Percentiles rank a stretch among this genome's conserved stretches.
Conservation (phyloP, 2,888 invertebrate genomes). For the Xanthostigma xanthostigma region DNA sequence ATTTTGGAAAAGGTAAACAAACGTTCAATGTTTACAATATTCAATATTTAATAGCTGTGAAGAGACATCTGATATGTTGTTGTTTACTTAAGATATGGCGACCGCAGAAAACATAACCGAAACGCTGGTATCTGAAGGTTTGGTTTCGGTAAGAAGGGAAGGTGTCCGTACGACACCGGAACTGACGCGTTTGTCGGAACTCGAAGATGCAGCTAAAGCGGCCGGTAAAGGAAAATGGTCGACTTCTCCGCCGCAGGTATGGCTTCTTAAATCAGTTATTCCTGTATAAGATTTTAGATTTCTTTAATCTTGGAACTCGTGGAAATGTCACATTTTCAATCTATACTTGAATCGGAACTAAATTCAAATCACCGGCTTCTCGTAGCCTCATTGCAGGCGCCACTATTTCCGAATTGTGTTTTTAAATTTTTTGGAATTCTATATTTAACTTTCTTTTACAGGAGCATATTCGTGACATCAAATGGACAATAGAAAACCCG, state of each 20-base stretch:
- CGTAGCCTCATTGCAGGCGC: too few relatives aligned
- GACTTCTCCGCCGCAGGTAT: constrained; percentile 19
- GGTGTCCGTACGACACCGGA: constrained; percentile 50
- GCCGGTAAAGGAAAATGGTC: constrained; percentile 78
- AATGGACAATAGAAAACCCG: constrained; percentile 80
- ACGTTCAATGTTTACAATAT: too few relatives aligned
- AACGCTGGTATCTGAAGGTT: constrained; percentile 73
- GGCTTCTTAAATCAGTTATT: not conserved
- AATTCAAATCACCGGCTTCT: too few relatives aligned
- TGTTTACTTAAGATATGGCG: constrained; percentile 29
- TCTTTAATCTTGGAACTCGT: too few relatives aligned
- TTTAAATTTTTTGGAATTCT: too few relatives aligned
- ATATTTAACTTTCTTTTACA: constrained; percentile 18
- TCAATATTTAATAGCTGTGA: too few relatives aligned
- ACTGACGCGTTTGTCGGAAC: constrained; percentile 53
- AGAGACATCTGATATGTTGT: constrained; percentile 1
- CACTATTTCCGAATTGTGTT: too few relatives aligned
- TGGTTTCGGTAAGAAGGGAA: constrained; percentile 64
- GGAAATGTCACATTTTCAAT: too few relatives aligned
- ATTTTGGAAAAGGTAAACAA: constrained; percentile 59
- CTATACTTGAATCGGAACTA: too few relatives aligned
- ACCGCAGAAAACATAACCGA: constrained; percentile 82
- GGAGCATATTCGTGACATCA: constrained; percentile 71
- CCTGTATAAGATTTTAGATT: too few relatives aligned
- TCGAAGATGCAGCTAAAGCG: constrained; percentile 81